Evolutionary conservation across 2,888 invertebrate genomes (phyloP), one percentile per base, ranked within the genome.

Genomic region (Arge pagana): DNA sequence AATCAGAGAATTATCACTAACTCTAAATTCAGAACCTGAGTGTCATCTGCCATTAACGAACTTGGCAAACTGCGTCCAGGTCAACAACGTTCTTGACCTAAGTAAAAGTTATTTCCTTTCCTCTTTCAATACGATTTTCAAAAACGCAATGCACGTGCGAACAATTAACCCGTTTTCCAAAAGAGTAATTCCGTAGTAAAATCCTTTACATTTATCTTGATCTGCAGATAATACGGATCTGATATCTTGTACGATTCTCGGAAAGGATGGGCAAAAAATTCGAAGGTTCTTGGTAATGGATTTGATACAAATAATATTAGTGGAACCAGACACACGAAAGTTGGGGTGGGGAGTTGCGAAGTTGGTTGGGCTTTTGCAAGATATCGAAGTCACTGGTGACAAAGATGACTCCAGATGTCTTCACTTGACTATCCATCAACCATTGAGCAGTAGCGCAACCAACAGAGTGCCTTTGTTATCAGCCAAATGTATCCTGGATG

Each of bases 311-410:
- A 81, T 99, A 60, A 96, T 99, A 58, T 81, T 99, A 10, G 98
- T 99, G 0, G 98, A 99, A 71, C 99, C 99, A 0, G 98, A 99
- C 72, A 88, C 90, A 35, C 91, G 92, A 67, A 83, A 92, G 52
- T 81, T 98, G 18, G 99, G 99, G 0, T 99, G 96, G 96, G 99
- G 98, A 11, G 92, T 98, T 3, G 96, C 96, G 0, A 94, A 96
- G 76, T 87, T 98, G 60, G 96, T 96, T 1, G 97, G 97, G 16
- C 93, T 94, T 69, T 79, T 98, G 33, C 89, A 97, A 82, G 97
- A 99, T 75, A 89, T 97, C 36, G 97, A 98, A 77, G 91, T 85
- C 48, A 86, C 88, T 53, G 95, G 96, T 1, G 98, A 98, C 72
- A 96, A 96, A 71, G 95, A 96, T 57, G 98, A 99, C 77, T 96